phyloP scores from a whole-genome alignment of 2,113 vertebrate genomes.

The Vidua chalybeata region DNA sequence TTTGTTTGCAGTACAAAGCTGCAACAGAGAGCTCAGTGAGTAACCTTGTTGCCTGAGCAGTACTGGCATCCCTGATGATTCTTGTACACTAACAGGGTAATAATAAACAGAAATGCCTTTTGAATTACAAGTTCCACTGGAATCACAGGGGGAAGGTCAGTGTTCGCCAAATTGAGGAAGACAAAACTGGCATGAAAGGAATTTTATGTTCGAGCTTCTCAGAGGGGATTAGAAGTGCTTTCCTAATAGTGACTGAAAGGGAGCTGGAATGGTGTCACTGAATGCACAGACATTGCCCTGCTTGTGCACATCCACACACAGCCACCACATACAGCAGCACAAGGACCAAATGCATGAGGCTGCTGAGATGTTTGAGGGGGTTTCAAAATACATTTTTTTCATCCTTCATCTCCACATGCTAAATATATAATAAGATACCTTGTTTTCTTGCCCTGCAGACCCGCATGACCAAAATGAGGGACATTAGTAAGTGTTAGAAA shows the following conservation, averaged over 20 bases:
- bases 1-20: not conserved
- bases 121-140: conserved; percentile 53
- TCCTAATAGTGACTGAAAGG: conserved; percentile 34
- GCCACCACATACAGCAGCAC: not conserved
- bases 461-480: conserved; percentile 58
- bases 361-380: not conserved
- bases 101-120: conserved; percentile 62
- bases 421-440: conserved; percentile 62
- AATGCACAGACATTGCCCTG: not conserved
- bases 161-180: conserved; percentile 40
- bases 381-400: conserved; percentile 27
- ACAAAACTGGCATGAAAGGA: conserved; percentile 65
- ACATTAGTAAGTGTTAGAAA: conserved; percentile 72
- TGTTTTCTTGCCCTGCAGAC: conserved; percentile 64
- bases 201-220: conserved; percentile 56
- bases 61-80: not conserved
- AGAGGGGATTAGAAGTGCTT: conserved; percentile 40
- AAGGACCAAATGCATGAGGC: not conserved
- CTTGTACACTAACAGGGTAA: conserved; percentile 12
- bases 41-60: conserved; percentile 10
- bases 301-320: not conserved
- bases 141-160: conserved; percentile 51
- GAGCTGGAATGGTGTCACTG: conserved; percentile 50
- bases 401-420: conserved; percentile 29
- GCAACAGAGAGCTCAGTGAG: not conserved